Evolutionary conservation across 1,140 invertebrate genomes (phyloP), one percentile per base, ranked within the genome.

Genomic region (Cydia strobilella): DNA sequence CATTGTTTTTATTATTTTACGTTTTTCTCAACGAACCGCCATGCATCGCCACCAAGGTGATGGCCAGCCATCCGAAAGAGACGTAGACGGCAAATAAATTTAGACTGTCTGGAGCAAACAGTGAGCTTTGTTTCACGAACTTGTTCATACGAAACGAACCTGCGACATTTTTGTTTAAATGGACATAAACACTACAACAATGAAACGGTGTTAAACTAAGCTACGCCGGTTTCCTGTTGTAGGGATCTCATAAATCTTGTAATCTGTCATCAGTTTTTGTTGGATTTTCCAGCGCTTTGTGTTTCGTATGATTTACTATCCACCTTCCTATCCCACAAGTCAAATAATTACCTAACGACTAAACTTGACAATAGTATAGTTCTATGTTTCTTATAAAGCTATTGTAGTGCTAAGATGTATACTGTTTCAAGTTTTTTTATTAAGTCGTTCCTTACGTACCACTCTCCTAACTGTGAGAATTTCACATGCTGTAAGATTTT

Each of bases 1-100:
- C 76, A 77, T 87, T 90, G 86, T 90, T 91, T 88, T 90, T 89
- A 87, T 88, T 88, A 86, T 90, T 90, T 86, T 82, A 82, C 82
- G 82, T 89, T 90, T 90, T 88, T 84, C 81, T 80, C 74, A 76
- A 72, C 80, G 80, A 83, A 77, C 79, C 77, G 82, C 83, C 83
- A 81, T n/a, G n/a, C n/a, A n/a, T 73, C 77, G 80, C 76, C n/a
- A 72, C 12, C 86, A 90, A 90, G 89, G 89, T 89, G 88, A 91
- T 78, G 89, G 88, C 81, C 88, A 85, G n/a, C 9, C 27, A 39
- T 62, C 48, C 65, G 31, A 69, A 42, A 18, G 65, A 69, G 27
- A 20, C 35, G 31, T 69, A 69, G 31, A 69, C 27, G 13, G 15
- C 65, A 35, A 31, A 69, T 42, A 69, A 69, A n/a, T 69, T 69